Conservation (phyloP, 2,797 vertebrate genomes). For the Centropyge bicolor region DNA sequence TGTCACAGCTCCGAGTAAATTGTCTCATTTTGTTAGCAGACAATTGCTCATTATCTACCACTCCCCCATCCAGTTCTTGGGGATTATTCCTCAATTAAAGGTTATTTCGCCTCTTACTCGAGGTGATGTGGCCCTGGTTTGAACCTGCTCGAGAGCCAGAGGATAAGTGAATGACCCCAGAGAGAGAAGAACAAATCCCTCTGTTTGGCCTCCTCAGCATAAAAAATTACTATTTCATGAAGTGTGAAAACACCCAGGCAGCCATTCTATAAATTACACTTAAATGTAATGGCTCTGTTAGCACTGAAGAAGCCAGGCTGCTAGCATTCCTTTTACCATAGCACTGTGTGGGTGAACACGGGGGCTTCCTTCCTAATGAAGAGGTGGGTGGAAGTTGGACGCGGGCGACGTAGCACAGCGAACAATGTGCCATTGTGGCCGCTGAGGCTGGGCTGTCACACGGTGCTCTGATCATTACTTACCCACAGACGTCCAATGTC, state of each 20-base stretch:
- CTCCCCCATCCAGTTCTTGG: slow-evolving; percentile 70
- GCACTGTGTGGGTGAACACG: slow-evolving; percentile 34
- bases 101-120: slow-evolving; percentile 66
- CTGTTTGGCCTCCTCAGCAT: slow-evolving; percentile 58
- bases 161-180: slow-evolving; percentile 68
- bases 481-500: slow-evolving; percentile 80
- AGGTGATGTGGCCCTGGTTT: slow-evolving; percentile 70
- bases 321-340: slow-evolving; percentile 23
- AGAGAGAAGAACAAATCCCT: slow-evolving; percentile 58
- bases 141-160: slow-evolving; percentile 68
- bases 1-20: slow-evolving; percentile 68
- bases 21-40: slow-evolving; percentile 75
- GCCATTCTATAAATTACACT: slow-evolving; percentile 61
- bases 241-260: slow-evolving; percentile 62
- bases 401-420: slow-evolving; percentile 50
- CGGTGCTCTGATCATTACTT: slow-evolving; percentile 80
- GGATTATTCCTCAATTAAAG: slow-evolving; percentile 81
- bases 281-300: slow-evolving; percentile 61
- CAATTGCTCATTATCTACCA: slow-evolving; percentile 78
- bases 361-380: slow-evolving; percentile 69
- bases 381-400: slow-evolving; percentile 61
- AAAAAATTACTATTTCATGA: slow-evolving; percentile 59
- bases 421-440: slow-evolving; percentile 72
- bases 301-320: slow-evolving; percentile 36
- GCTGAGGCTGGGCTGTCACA: slow-evolving; percentile 70